These are phyloP conservation scores for Ectemnius lituratus DNA, from an alignment of 2,888 invertebrate species.

Conservation along the genomic window DNA sequence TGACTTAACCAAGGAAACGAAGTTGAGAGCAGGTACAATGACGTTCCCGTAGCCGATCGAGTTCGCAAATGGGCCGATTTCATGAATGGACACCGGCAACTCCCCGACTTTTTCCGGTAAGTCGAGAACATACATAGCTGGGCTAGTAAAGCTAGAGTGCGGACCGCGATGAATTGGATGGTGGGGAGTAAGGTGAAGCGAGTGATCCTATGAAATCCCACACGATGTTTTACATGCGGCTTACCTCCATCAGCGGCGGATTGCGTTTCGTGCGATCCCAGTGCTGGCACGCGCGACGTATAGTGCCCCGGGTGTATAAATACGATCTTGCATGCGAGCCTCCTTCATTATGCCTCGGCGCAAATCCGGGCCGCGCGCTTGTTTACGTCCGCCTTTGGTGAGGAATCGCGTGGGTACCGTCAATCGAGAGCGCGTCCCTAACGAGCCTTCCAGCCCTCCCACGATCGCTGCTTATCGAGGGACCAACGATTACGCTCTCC, in stretches of 20 bases:
- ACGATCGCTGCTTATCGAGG: slow-evolving; percentile 37
- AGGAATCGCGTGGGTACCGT: slow-evolving; percentile 55
- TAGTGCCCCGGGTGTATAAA: slow-evolving; percentile 62
- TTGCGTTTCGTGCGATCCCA: slow-evolving; percentile 56
- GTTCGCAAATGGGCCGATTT: no score
- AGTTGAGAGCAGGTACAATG: no score
- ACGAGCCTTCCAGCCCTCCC: slow-evolving; percentile 49
- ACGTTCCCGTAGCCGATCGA: neutral
- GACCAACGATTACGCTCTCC: slow-evolving; percentile 15
- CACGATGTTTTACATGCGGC: slow-evolving; percentile 62
- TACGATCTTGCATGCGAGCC: slow-evolving; percentile 64
- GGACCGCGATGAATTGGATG: neutral
- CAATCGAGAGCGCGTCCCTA: slow-evolving; percentile 39
- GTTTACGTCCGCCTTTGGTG: slow-evolving; percentile 48
- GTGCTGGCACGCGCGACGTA: slow-evolving; percentile 63
- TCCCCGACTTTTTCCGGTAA: no score
- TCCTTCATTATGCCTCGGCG: slow-evolving; percentile 60
- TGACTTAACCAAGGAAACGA: no score
- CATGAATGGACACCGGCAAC: no score
- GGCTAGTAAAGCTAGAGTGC: no score
- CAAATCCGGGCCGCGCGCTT: slow-evolving; percentile 48
- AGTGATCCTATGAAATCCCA: slow-evolving; percentile 61
- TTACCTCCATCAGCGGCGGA: slow-evolving; percentile 56
- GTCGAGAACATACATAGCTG: no score
- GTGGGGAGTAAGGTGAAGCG: slow-evolving; percentile 54